Percentiles rank a stretch among this genome's conserved stretches.
These are phyloP conservation scores for Peromyscus nudipes DNA, from an alignment of 2,797 vertebrate genomes.

Conservation along the genomic window DNA sequence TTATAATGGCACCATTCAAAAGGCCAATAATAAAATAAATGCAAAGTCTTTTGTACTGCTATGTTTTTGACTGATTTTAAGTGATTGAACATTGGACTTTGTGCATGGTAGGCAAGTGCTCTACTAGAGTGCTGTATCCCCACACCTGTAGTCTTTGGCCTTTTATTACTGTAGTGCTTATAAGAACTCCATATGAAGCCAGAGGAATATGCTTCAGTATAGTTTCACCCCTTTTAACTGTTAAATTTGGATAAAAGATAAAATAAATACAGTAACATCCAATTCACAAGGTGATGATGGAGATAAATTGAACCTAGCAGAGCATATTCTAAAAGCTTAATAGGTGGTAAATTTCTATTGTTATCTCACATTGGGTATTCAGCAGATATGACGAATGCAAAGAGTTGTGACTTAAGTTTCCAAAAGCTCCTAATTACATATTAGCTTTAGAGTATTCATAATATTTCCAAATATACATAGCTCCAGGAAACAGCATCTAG, in stretches of 20 bases:
- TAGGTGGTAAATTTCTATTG: not conserved
- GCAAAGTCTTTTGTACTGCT: not conserved
- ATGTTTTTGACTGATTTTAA: not conserved
- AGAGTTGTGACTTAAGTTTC: conserved; percentile 1
- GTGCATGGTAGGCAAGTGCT: not conserved
- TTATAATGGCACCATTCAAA: not conserved
- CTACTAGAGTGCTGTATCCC: not conserved
- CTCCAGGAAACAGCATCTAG: conserved; percentile 8
- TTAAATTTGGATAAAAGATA: conserved; percentile 29
- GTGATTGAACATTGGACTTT: not conserved
- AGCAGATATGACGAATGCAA: not conserved
- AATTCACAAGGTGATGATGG: not conserved
- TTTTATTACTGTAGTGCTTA: not conserved
- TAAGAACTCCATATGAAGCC: not conserved
- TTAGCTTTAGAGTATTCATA: conserved; percentile 64
- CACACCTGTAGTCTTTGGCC: not conserved
- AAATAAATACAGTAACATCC: not conserved
- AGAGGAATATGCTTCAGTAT: not conserved
- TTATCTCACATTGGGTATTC: conserved; percentile 50
- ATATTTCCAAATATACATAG: conserved; percentile 42
- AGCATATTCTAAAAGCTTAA: not conserved
- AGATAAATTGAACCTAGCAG: not conserved
- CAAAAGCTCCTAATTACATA: conserved; percentile 56
- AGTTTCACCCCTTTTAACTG: not conserved
- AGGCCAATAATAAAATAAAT: not conserved